Evolutionary conservation across 2,888 invertebrate species (phyloP).

Genomic region (Drosophila aldrichi): DNA sequence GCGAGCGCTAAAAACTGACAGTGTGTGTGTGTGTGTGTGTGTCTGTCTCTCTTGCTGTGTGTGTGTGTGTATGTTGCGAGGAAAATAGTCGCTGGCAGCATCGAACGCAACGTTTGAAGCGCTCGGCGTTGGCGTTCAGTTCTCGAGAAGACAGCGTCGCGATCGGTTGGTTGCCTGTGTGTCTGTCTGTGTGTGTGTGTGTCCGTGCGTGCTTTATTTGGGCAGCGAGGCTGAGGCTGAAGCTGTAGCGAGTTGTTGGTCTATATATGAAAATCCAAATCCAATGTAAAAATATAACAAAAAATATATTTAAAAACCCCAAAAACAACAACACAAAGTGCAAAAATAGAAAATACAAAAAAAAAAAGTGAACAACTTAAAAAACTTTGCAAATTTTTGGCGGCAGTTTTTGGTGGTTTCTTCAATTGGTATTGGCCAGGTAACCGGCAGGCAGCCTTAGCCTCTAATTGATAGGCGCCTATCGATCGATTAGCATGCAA

Average conservation of each 20-base stretch:
- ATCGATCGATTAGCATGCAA: slow-evolving; percentile 52
- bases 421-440: slow-evolving; percentile 16
- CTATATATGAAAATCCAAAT: slow-evolving; percentile 30
- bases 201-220: slow-evolving; percentile 19
- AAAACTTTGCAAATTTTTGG: slow-evolving; percentile 7
- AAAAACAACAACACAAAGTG: slow-evolving; percentile 2
- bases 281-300: slow-evolving; percentile 55
- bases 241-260: slow-evolving; percentile 36
- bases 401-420: slow-evolving; percentile 17
- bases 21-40: slow-evolving; percentile 1
- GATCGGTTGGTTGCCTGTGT: slow-evolving; percentile 61
- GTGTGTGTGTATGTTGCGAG: slow-evolving; percentile 41
- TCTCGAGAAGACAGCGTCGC: slow-evolving; percentile 71
- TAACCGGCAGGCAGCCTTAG: slow-evolving; percentile 44
- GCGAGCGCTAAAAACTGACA: slow-evolving; percentile 39
- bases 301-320: neutral
- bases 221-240: slow-evolving; percentile 26
- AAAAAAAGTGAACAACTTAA: neutral
- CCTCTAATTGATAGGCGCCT: slow-evolving; percentile 59
- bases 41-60: neutral
- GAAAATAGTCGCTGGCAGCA: slow-evolving; percentile 57
- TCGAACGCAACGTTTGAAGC: slow-evolving; percentile 57
- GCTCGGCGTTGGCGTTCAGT: slow-evolving; percentile 68
- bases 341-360: neutral
- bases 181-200: too few species aligned